These are phyloP conservation scores for Dolichallabes microphthalmus DNA, from an alignment of 2,113 vertebrate genomes.

Conservation along the genomic window DNA sequence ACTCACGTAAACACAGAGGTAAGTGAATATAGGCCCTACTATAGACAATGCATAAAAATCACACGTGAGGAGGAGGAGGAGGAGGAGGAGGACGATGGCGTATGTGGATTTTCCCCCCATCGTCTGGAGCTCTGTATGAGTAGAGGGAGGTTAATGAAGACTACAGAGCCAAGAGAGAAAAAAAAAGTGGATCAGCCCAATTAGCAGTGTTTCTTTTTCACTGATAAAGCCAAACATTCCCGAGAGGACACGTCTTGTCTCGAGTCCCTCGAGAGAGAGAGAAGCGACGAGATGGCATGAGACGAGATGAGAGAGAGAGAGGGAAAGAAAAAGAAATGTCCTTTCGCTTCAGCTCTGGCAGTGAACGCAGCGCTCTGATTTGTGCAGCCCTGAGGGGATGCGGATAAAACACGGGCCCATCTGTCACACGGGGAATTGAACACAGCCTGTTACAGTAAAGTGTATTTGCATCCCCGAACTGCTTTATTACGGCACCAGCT, in stretches of 20 bases:
- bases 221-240: conserved; percentile 27
- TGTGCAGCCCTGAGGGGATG: conserved; percentile 57
- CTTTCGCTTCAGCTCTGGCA: conserved; percentile 56
- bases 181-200: neutral
- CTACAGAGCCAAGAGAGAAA: neutral
- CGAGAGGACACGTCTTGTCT: conserved; percentile 5
- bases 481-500: conserved; percentile 64
- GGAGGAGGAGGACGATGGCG: neutral
- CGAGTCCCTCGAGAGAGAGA: conserved; percentile 16
- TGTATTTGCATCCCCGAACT: conserved; percentile 62
- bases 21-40: neutral
- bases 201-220: conserved; percentile 10
- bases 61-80: neutral
- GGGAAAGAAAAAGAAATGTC: conserved; percentile 47
- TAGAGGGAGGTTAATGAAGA: conserved; percentile 3
- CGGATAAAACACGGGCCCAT: conserved; percentile 67
- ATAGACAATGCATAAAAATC: neutral
- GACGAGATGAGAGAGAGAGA: neutral
- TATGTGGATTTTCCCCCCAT: neutral
- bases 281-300: neutral
- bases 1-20: neutral
- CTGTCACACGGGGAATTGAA: conserved; percentile 64
- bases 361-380: conserved; percentile 66
- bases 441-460: conserved; percentile 58
- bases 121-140: neutral